phyloP scores from a whole-genome alignment of 2,113 vertebrate species.

The Mesembrinibis cayennensis region DNA sequence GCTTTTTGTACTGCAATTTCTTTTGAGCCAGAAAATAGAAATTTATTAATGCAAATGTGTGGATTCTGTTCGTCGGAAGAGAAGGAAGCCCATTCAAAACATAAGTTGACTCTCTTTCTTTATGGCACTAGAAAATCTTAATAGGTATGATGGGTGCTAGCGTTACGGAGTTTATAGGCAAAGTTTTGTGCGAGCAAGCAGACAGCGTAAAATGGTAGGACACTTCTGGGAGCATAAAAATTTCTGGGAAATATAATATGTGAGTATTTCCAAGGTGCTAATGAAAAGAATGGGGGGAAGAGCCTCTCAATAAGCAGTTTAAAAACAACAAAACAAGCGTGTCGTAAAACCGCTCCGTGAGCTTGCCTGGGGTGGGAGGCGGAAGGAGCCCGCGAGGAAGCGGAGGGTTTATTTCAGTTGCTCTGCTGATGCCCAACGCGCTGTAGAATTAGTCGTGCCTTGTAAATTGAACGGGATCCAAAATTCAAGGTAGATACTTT shows the following conservation, averaged over 20 bases:
- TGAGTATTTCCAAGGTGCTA: neutral
- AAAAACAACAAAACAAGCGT: neutral
- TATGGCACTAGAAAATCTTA: neutral
- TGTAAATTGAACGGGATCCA: neutral
- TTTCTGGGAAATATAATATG: neutral
- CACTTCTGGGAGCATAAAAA: neutral
- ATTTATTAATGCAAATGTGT: conserved; percentile 32
- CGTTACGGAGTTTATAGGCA: neutral
- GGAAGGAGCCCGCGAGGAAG: neutral
- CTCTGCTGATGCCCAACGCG: conserved; percentile 22
- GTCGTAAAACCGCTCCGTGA: neutral
- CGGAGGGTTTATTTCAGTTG: neutral
- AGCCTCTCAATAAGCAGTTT: neutral
- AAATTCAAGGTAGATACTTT: neutral
- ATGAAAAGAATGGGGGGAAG: neutral
- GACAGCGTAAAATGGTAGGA: neutral
- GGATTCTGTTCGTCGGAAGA: neutral
- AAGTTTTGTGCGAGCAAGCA: neutral
- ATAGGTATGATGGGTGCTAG: neutral
- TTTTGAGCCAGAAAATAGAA: conserved; percentile 52
- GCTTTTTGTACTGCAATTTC: conserved; percentile 42
- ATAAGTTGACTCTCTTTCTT: neutral
- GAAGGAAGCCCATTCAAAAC: neutral
- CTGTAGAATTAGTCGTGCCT: conserved; percentile 45
- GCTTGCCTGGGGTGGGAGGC: neutral